Evolutionary conservation across 2,797 vertebrate species (phyloP), one percentile per base, ranked within the genome.

Genomic region (Lithobates sylvaticus): DNA sequence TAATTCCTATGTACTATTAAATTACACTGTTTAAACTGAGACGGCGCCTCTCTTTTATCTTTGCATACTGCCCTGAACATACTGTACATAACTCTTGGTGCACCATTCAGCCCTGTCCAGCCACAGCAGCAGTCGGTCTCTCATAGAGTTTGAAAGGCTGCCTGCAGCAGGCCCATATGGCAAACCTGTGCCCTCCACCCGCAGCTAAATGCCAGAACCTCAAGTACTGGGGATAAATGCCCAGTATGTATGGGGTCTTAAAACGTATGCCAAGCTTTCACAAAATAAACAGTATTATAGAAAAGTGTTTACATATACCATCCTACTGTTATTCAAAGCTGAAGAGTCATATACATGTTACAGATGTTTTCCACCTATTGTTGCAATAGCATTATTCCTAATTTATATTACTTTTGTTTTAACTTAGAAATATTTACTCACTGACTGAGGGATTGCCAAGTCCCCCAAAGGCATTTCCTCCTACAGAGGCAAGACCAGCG

Each of bases 381-480:
- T 15, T 5, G 16, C 3, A 18, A 54, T 54, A 3, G 23, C 21
- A 73, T 44, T 26, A 42, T 42, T 73, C 71, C n/a, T 74, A 26
- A 26, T 73, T 61, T 65, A 26, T n/a, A n/a, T 13, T 67, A 34
- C 70, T 73, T 83, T 34, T 23, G 12, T 16, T 15, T 10, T 67
- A 84, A 86, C 78, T 0, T 42, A 54, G 86, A 73, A 23, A 85
- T 75, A 16, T 23, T 50, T 95, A 97, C 97, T 98, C 94, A 99
- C 98, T 98, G 93, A 99, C 94, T 94, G 97, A 95, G 75, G 97
- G 97, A 91, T 99, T 99, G 86, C 98, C 98, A 64, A 99, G 96
- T 89, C 98, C 98, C 84, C 98, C 98, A 50, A 99, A 99, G 89
- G 98, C 98, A 16, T 98, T 97, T 81, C 97, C 95, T 84, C 97